Conservation (phyloP, 2,888 invertebrate genomes). For the Epsilonema sp. region DNA sequence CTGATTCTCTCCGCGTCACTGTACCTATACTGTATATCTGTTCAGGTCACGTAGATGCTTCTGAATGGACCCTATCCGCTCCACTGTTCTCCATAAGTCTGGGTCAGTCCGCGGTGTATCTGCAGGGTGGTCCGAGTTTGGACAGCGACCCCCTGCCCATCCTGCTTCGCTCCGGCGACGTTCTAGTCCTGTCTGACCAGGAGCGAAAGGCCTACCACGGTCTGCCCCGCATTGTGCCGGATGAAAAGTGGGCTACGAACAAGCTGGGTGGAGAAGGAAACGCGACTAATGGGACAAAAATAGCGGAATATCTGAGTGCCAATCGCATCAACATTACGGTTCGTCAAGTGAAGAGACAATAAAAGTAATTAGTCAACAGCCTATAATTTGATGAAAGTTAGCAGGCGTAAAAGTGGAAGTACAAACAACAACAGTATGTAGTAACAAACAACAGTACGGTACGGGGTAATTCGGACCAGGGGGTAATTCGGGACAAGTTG, state of each 20-base stretch:
- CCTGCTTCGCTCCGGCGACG: constrained; percentile 65
- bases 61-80: constrained; percentile 60
- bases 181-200: constrained; percentile 65
- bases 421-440: too few relatives aligned
- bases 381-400: too few relatives aligned
- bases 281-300: constrained; percentile 31
- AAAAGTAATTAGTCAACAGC: too few relatives aligned
- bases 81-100: constrained; percentile 82
- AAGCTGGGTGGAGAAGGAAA: constrained; percentile 33
- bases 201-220: constrained; percentile 77
- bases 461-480: too few relatives aligned
- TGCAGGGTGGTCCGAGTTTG: constrained; percentile 51
- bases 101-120: constrained; percentile 79
- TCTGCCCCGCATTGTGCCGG: constrained; percentile 52
- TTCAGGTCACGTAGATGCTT: constrained; percentile 66
- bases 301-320: constrained; percentile 41
- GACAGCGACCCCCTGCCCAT: constrained; percentile 35
- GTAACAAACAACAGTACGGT: too few relatives aligned
- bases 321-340: constrained; percentile 83
- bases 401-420: too few relatives aligned
- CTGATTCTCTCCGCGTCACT: too few relatives aligned
- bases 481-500: too few relatives aligned
- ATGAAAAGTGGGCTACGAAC: constrained; percentile 25
- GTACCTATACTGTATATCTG: too few relatives aligned
- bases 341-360: constrained; percentile 56